These are phyloP conservation scores for Temnothorax unifasciatus DNA, from an alignment of 2,888 invertebrate species.

Conservation along the genomic window DNA sequence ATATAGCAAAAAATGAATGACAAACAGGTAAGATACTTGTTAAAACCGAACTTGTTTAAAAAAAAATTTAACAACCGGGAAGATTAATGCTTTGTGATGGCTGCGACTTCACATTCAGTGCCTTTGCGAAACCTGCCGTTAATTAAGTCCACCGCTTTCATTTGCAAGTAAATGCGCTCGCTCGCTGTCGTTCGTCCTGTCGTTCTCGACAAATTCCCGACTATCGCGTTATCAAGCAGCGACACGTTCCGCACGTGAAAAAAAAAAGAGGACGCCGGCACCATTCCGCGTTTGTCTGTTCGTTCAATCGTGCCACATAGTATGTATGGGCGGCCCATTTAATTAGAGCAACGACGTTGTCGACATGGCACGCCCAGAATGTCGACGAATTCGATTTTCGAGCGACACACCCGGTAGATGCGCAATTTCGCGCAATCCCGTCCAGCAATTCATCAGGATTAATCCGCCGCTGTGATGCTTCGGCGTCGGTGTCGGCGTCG, in stretches of 20 bases:
- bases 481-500: constrained; percentile 54
- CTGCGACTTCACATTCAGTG: constrained; percentile 38
- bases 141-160: constrained; percentile 50
- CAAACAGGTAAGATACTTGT: not conserved
- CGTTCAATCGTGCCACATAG: constrained; percentile 35
- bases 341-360: constrained; percentile 62
- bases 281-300: constrained; percentile 28
- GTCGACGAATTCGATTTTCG: constrained; percentile 60
- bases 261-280: not conserved
- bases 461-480: constrained; percentile 69
- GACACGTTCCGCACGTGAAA: constrained; percentile 21
- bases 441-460: constrained; percentile 74
- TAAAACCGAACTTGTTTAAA: not conserved
- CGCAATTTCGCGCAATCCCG: constrained; percentile 70
- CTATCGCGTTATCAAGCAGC: constrained; percentile 37
- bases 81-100: constrained; percentile 36
- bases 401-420: constrained; percentile 42
- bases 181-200: constrained; percentile 19
- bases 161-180: constrained; percentile 47
- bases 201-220: constrained; percentile 40
- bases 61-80: constrained; percentile 6
- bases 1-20: not conserved
- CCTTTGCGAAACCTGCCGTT: constrained; percentile 31
- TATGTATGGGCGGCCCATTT: constrained; percentile 62
- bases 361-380: constrained; percentile 37